Percentiles rank a stretch among this genome's conserved stretches.
These are phyloP conservation scores for Illadopsis cleaveri DNA, from an alignment of 2,113 vertebrate species.

Conservation along the genomic window DNA sequence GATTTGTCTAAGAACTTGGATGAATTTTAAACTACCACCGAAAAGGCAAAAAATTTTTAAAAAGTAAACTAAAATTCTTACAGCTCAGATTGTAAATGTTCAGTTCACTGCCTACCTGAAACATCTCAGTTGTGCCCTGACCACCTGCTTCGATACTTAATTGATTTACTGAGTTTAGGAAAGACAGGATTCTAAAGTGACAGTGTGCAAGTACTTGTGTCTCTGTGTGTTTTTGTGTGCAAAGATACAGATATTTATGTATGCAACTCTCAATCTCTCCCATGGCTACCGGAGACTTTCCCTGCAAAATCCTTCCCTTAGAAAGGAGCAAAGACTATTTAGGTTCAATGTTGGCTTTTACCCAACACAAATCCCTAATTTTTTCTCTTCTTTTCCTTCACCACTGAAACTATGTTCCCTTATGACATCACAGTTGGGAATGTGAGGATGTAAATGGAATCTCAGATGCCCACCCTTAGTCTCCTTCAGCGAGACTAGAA, in stretches of 20 bases:
- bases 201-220: rapidly evolving
- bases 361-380: background rate
- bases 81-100: background rate
- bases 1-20: conserved; percentile 7
- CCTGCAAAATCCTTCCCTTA: background rate
- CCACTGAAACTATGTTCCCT: background rate
- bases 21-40: background rate
- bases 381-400: background rate
- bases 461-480: background rate
- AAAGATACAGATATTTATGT: background rate
- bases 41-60: background rate
- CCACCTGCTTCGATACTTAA: background rate
- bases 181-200: background rate
- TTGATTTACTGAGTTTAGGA: background rate
- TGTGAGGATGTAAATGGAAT: background rate
- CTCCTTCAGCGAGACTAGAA: background rate
- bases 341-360: background rate
- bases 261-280: background rate
- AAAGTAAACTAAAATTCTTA: background rate
- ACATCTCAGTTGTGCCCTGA: background rate
- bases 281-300: background rate
- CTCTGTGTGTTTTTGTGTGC: background rate
- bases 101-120: background rate
- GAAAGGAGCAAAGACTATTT: background rate
- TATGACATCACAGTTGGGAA: background rate